Evolutionary conservation across 2,888 invertebrate genomes (phyloP).

Genomic region (Cheilosia urbana): DNA sequence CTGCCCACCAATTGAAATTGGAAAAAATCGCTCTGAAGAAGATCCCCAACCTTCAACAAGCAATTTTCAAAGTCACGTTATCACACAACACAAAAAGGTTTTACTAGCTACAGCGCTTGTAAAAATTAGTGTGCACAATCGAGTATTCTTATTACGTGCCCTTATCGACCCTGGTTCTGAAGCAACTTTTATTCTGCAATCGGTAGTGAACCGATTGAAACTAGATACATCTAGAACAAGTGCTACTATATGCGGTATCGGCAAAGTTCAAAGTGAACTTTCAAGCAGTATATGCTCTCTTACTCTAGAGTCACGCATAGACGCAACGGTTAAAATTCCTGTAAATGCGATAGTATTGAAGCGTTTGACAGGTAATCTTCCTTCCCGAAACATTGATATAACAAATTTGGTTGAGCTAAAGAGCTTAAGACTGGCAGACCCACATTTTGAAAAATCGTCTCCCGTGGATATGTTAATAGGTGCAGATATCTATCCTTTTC

Average conservation of each 20-base stretch:
- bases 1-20: background rate
- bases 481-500: conserved; percentile 38
- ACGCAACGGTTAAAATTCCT: background rate
- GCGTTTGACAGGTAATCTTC: conserved; percentile 35
- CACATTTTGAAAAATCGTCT: conserved; percentile 26
- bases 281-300: conserved; percentile 12
- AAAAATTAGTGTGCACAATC: conserved; percentile 10
- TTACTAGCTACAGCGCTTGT: conserved; percentile 25
- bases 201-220: conserved; percentile 22
- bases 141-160: conserved; percentile 10
- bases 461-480: conserved; percentile 37
- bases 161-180: conserved; percentile 13
- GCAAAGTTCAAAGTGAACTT: conserved; percentile 23
- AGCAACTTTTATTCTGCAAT: background rate
- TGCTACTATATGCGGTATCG: conserved; percentile 16
- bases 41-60: background rate
- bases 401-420: conserved; percentile 35
- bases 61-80: conserved; percentile 11
- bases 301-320: conserved; percentile 7
- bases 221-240: conserved; percentile 1
- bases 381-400: conserved; percentile 19
- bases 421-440: conserved; percentile 35
- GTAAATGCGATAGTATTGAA: conserved; percentile 11
- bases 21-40: background rate
- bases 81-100: conserved; percentile 11